Percentiles rank a stretch among this genome's conserved stretches.
These are phyloP conservation scores for Campoplex capitator DNA, from an alignment of 2,888 invertebrate genomes.

Conservation along the genomic window DNA sequence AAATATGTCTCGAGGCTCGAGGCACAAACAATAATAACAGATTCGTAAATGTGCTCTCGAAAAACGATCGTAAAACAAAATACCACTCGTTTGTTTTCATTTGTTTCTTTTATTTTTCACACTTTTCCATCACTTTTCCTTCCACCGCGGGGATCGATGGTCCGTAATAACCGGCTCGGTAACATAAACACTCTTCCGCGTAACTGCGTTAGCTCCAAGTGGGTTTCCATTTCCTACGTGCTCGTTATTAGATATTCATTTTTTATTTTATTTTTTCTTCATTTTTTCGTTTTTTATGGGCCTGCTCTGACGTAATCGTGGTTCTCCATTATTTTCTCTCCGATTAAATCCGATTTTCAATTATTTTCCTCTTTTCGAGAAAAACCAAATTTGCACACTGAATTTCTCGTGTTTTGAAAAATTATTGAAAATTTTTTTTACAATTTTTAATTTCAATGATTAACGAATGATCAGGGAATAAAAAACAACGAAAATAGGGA, in stretches of 20 bases:
- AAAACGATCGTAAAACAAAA: constrained; percentile 34
- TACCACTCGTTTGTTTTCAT: neutral
- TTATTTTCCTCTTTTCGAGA: neutral
- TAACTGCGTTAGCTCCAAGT: constrained; percentile 8
- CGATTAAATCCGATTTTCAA: no score
- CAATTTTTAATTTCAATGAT: no score
- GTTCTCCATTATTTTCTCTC: neutral
- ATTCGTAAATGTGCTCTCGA: neutral
- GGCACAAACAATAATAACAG: constrained; percentile 16
- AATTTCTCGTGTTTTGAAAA: no score
- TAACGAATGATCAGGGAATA: no score
- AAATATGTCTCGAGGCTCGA: constrained; percentile 44
- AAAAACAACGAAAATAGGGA: neutral
- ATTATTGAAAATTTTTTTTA: no score
- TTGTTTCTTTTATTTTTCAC: neutral
- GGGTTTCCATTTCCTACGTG: neutral
- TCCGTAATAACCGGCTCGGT: constrained; percentile 48
- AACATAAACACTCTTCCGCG: constrained; percentile 40
- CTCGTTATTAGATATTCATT: neutral
- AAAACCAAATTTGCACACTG: neutral
- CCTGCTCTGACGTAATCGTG: neutral
- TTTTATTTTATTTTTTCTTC: neutral
- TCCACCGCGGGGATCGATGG: constrained; percentile 25
- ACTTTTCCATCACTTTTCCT: constrained; percentile 33
- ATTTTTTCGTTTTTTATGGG: neutral